Base-by-base conservation (phyloP, 2,888 invertebrate genomes). In the Smittia sp. region DNA sequence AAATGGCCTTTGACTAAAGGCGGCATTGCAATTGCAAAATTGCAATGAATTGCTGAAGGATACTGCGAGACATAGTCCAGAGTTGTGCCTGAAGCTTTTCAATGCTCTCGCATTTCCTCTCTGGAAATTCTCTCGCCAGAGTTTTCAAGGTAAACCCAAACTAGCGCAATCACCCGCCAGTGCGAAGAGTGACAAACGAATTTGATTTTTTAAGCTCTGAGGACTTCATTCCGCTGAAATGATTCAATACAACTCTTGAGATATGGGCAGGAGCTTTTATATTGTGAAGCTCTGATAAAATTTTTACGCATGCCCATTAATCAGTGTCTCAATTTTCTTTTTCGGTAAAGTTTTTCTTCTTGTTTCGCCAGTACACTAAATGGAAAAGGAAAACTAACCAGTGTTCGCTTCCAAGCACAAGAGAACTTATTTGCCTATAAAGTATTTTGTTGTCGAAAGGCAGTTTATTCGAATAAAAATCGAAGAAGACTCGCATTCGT, bases 371-470 rank as follows among this genome's bases (percentile, higher is more conserved):
- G 69, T 69, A 46, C 46, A 46, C 15, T 46, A n/a, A n/a, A 46
- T 46, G 46, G 46, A 46, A 46, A 46, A 46, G 32, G 46, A 39
- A 69, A 54, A 69, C 52, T 68, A 68, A 68, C 69, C 69, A 69
- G 69, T 69, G 27, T 69, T 69, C 69, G 69, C 18, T 69, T 69
- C 69, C 69, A 52, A 69, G 69, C 69, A 68, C 15, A 69, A 54
- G 54, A 69, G 41, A 39, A 69, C 18, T 54, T 32, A 69, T 69
- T 69, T 54, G 69, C 58, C 58, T 58, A 65, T 22, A 13, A 65
- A 65, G 24, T 15, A 65, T 24, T 24, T 25, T 65, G 11, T 65
- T 11, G 25, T 20, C 46, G n/a, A 46, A 46, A 46, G 15, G 46
- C 46, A 46, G 15, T 46, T 70, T 46, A 15, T 69, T 63, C 46